These are phyloP conservation scores for Eudemis profundana DNA, from an alignment of 2,888 invertebrate genomes.

Conservation along the genomic window DNA sequence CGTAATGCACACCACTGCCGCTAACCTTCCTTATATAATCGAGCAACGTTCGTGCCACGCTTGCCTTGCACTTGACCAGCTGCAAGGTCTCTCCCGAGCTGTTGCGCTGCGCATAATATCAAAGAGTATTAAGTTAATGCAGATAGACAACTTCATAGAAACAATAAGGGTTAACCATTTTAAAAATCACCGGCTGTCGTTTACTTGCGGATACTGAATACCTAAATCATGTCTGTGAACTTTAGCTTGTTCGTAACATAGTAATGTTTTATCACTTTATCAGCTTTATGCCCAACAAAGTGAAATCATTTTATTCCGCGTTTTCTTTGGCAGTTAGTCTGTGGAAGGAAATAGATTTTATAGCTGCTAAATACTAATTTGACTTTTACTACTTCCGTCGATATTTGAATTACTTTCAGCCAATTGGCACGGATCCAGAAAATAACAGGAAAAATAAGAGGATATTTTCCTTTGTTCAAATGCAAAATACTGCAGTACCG, in stretches of 20 bases:
- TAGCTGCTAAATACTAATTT: background rate
- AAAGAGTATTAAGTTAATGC: background rate
- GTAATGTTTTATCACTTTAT: no score
- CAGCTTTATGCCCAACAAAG: background rate
- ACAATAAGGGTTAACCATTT: no score
- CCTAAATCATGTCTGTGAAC: no score
- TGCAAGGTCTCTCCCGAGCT: conserved; percentile 23
- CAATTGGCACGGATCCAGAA: background rate
- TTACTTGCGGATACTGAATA: no score
- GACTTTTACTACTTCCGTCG: conserved; percentile 4
- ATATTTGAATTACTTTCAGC: background rate
- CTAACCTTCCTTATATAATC: conserved; percentile 15
- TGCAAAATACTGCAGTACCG: no score
- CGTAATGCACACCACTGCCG: background rate
- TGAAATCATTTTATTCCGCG: background rate
- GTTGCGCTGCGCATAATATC: background rate
- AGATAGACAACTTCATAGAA: background rate
- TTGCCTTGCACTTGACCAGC: conserved; percentile 32
- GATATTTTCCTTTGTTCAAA: background rate
- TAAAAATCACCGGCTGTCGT: no score
- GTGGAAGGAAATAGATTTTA: background rate
- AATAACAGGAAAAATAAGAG: background rate
- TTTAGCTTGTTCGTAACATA: no score
- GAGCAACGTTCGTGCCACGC: conserved; percentile 17
- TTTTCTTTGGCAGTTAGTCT: background rate